These are phyloP conservation scores for Pteria penguin DNA, from an alignment of 2,888 invertebrate genomes.

Conservation along the genomic window DNA sequence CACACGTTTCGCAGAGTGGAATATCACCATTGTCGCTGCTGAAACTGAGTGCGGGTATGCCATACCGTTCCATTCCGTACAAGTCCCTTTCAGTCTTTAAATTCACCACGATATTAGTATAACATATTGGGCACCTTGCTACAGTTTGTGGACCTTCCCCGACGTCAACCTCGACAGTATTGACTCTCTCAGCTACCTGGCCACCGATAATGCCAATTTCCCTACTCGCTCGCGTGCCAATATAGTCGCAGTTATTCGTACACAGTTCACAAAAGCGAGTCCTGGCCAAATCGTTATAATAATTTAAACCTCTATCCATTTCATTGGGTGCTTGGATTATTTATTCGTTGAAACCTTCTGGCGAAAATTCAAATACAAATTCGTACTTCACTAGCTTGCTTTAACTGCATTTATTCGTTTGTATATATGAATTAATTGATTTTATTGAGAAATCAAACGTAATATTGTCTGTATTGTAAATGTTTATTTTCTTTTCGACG, in stretches of 20 bases:
- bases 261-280: conserved; percentile 23
- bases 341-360: conserved; percentile 34
- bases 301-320: conserved; percentile 39
- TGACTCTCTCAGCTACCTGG: conserved; percentile 9
- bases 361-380: conserved; percentile 34
- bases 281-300: conserved; percentile 15
- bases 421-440: neutral
- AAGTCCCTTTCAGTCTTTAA: neutral
- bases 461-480: too few species aligned
- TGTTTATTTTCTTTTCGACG: too few species aligned
- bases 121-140: conserved; percentile 40
- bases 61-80: conserved; percentile 19
- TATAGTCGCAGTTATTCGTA: neutral
- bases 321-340: conserved; percentile 29
- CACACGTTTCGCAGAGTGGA: conserved; percentile 33
- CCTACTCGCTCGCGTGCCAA: neutral
- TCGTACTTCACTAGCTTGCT: neutral
- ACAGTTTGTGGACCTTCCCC: conserved; percentile 22
- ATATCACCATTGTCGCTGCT: conserved; percentile 30
- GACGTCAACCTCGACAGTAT: conserved; percentile 18
- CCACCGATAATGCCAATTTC: conserved; percentile 3
- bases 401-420: neutral
- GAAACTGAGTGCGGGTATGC: conserved; percentile 32
- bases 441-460: too few species aligned
- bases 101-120: conserved; percentile 31